Percentiles rank a stretch among this genome's conserved stretches.
Evolutionary conservation across 92 coral and sea anemone genomes (phyloP).

Genomic region (Hydrozoanthus gracilis): DNA sequence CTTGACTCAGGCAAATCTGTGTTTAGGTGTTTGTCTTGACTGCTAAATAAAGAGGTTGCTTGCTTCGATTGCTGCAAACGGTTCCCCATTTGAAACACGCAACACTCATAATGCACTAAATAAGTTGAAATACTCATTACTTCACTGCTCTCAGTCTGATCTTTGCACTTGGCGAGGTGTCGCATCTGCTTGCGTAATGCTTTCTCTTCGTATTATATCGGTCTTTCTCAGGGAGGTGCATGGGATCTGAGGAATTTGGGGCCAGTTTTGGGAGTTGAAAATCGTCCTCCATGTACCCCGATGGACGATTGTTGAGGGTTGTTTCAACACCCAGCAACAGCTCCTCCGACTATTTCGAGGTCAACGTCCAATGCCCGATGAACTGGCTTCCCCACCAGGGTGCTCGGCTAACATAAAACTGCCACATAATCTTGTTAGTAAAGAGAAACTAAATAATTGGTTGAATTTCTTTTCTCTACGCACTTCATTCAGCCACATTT

Average conservation of each 20-base stretch:
- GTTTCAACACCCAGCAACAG: background rate
- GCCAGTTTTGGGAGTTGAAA: background rate
- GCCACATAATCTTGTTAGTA: constrained; percentile 1
- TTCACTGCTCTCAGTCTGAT: background rate
- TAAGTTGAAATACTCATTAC: background rate
- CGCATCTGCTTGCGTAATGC: background rate
- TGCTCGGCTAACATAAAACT: background rate
- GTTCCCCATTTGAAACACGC: too few species aligned
- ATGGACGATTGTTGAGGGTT: constrained; percentile 5
- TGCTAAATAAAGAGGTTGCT: too few species aligned
- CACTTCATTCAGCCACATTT: constrained; percentile 4
- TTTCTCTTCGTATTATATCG: background rate
- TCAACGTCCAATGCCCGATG: constrained; percentile 9
- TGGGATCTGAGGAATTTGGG: background rate
- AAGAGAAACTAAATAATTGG: background rate
- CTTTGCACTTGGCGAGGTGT: background rate
- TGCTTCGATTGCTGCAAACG: too few species aligned
- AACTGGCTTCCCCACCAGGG: background rate
- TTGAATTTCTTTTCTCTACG: constrained; percentile 1
- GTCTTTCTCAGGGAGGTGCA: background rate
- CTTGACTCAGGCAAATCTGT: too few species aligned
- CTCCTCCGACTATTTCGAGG: constrained; percentile 1
- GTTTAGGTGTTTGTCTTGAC: too few species aligned
- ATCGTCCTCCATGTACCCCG: constrained; percentile 10
- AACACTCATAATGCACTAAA: too few species aligned